These are phyloP conservation scores for Subanguina moxae DNA, from an alignment of 1,140 invertebrate genomes.

Conservation along the genomic window DNA sequence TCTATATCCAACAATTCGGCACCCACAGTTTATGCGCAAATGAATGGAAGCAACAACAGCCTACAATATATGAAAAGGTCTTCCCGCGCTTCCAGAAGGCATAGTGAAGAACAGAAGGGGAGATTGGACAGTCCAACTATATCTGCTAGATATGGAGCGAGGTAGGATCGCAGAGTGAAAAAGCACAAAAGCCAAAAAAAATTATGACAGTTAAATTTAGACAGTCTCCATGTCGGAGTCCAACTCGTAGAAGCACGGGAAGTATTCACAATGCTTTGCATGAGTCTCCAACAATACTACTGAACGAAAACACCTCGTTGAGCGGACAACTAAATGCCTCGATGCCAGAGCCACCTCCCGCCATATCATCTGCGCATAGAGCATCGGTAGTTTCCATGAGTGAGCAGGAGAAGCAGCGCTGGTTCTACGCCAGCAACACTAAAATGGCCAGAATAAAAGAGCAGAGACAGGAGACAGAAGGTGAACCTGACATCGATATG, in stretches of 20 bases:
- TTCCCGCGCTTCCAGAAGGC: slow-evolving; percentile 18
- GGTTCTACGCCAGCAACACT: neutral
- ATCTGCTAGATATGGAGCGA: neutral
- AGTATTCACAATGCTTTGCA: slow-evolving; percentile 17
- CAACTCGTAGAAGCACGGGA: slow-evolving; percentile 18
- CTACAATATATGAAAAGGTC: slow-evolving; percentile 32
- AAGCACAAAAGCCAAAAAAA: neutral
- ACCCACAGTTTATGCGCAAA: slow-evolving; percentile 40
- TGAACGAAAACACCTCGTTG: neutral
- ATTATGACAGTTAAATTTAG: slow-evolving; percentile 9
- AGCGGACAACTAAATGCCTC: neutral
- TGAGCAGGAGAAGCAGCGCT: slow-evolving; percentile 12
- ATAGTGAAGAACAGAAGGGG: slow-evolving; percentile 29
- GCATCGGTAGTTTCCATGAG: neutral
- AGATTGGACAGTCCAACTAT: slow-evolving; percentile 2
- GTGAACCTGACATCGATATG: too few relatives aligned
- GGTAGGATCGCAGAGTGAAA: neutral
- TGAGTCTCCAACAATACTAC: neutral
- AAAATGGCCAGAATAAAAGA: neutral
- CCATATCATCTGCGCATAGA: too few relatives aligned
- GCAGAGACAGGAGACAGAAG: neutral
- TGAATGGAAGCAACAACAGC: slow-evolving; percentile 40
- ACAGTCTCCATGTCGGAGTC: slow-evolving; percentile 7
- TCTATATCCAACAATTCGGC: slow-evolving; percentile 31
- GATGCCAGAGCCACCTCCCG: neutral